Conservation (phyloP, 2,113 vertebrate species). For the Otolemur garnettii region DNA sequence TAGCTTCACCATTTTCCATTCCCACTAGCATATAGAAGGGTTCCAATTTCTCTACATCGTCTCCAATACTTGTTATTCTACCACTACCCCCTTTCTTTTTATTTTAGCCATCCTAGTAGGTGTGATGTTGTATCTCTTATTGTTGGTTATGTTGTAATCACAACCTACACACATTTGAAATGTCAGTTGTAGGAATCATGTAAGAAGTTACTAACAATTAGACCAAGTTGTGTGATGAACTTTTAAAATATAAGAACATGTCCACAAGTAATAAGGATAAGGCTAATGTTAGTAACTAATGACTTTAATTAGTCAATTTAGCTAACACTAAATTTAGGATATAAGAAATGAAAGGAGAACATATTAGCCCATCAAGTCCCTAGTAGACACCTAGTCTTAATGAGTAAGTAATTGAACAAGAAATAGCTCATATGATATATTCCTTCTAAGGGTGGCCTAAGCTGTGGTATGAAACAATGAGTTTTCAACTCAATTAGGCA, state of each 20-base stretch:
- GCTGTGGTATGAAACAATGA: background rate
- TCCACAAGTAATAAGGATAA: constrained; percentile 52
- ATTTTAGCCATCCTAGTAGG: background rate
- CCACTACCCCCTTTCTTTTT: too few species aligned
- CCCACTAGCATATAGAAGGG: background rate
- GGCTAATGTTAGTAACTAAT: background rate
- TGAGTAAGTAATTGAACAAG: background rate
- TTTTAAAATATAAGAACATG: constrained; percentile 49
- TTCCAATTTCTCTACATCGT: background rate
- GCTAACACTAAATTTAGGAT: constrained; percentile 1
- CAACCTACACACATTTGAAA: background rate
- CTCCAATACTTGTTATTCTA: constrained; percentile 2
- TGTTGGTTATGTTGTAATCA: background rate
- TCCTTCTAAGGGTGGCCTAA: constrained; percentile 10
- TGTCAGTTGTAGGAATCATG: constrained; percentile 15
- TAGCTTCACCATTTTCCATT: background rate
- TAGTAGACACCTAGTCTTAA: background rate
- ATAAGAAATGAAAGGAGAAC: background rate
- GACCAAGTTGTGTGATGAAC: background rate
- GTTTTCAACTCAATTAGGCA: constrained; percentile 13
- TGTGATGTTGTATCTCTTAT: background rate
- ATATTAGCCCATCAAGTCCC: background rate
- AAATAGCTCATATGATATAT: background rate
- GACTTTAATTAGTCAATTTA: constrained; percentile 30
- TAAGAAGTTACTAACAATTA: constrained; percentile 44